Evolutionary conservation across 2,888 invertebrate species (phyloP).

Genomic region (Eledone cirrhosa): DNA sequence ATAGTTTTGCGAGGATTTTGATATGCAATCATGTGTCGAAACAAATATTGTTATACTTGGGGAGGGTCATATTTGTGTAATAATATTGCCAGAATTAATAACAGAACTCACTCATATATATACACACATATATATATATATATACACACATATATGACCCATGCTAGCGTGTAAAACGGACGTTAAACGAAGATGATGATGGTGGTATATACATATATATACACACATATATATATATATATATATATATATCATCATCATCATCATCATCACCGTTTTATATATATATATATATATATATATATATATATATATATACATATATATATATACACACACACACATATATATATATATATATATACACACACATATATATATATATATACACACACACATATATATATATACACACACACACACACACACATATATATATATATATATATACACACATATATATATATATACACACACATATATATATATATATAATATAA

Average conservation of each 20-base stretch:
- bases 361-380: neutral
- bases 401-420: neutral
- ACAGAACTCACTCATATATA: no score
- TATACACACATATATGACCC: no score
- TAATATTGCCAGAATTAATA: no score
- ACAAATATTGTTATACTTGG: no score
- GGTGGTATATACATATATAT: no score
- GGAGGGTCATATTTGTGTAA: no score
- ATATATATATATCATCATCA: neutral
- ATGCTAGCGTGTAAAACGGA: no score
- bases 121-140: no score
- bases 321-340: neutral
- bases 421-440: constrained; percentile 13
- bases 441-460: neutral
- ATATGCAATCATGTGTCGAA: no score
- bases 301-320: neutral
- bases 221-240: no score
- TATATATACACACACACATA: neutral
- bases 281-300: neutral
- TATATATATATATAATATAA: neutral
- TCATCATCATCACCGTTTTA: neutral
- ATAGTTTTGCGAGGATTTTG: no score
- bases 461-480: neutral
- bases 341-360: neutral
- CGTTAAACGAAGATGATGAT: no score